Evolutionary conservation across 2,888 invertebrate genomes (phyloP), one percentile per base, ranked within the genome.

Genomic region (Erynnis tages): DNA sequence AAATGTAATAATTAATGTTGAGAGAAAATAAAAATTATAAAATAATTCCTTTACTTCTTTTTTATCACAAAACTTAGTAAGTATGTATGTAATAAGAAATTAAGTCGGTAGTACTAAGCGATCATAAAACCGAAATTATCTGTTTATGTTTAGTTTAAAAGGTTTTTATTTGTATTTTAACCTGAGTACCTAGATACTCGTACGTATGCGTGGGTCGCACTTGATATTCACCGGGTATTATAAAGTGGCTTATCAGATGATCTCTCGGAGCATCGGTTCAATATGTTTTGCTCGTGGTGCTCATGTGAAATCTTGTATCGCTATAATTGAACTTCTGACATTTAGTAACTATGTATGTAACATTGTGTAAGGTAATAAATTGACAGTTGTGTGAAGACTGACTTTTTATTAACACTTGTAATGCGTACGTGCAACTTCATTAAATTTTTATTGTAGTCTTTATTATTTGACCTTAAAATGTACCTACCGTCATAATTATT

Each of bases 111-210:
- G 66, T 76, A 79, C 79, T 55, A 76, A 77, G 76, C 69, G 62
- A 67, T 60, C 73, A 79, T 81, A 72, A 72, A 74, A 71, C 67
- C 67, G 69, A 73, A 75, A 73, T 73, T 67, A 63, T 65, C 65
- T 62, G 71, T 74, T 76, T 73, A 77, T 63, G 59, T 66, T 67
- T 62, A 59, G 62, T 58, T 61, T 65, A 65, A n/a, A n/a, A n/a
- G n/a, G n/a, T n/a, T n/a, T n/a, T n/a, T n/a, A n/a, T n/a, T n/a
- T n/a, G n/a, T n/a, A n/a, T n/a, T n/a, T n/a, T n/a, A n/a, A n/a
- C n/a, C n/a, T n/a, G n/a, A n/a, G n/a, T n/a, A n/a, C n/a, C n/a
- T n/a, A n/a, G n/a, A n/a, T n/a, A n/a, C n/a, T n/a, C n/a, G n/a
- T n/a, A n/a, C n/a, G n/a, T 58, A 61, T 65, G 74, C 70, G 77